Evolutionary conservation across 2,113 vertebrate genomes (phyloP).

Genomic region (Halichoerus grypus): DNA sequence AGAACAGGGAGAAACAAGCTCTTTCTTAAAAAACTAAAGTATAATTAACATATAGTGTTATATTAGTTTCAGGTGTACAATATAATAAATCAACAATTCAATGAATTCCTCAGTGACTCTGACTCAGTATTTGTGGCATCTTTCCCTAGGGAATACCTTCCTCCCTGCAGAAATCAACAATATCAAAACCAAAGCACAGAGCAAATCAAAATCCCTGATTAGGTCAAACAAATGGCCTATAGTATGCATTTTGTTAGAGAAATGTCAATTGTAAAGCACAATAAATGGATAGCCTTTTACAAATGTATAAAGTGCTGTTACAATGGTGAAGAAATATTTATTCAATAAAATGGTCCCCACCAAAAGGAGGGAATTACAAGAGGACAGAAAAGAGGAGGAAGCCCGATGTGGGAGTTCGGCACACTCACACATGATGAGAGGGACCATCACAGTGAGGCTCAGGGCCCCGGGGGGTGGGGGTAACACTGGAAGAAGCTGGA

Average conservation of each 20-base stretch:
- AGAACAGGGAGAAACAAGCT: background rate
- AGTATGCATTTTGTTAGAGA: background rate
- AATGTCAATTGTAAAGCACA: background rate
- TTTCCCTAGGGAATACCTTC: background rate
- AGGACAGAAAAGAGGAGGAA: background rate
- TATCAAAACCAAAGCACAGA: conserved; percentile 6
- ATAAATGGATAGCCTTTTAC: background rate
- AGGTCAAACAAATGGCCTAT: background rate
- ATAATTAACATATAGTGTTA: background rate
- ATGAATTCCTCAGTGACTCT: background rate
- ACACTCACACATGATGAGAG: background rate
- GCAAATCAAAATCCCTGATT: background rate
- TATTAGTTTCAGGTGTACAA: background rate
- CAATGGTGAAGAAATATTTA: background rate
- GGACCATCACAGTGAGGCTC: background rate
- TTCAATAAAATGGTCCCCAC: background rate
- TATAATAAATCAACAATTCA: no score
- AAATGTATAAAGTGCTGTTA: background rate
- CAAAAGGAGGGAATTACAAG: background rate
- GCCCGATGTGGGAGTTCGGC: background rate
- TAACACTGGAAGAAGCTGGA: no score
- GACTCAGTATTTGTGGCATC: background rate
- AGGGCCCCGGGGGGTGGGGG: background rate
- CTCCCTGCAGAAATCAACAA: background rate
- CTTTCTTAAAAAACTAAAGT: background rate